phyloP scores from a whole-genome alignment of 2,888 invertebrate species.

The Andrena praecox region DNA sequence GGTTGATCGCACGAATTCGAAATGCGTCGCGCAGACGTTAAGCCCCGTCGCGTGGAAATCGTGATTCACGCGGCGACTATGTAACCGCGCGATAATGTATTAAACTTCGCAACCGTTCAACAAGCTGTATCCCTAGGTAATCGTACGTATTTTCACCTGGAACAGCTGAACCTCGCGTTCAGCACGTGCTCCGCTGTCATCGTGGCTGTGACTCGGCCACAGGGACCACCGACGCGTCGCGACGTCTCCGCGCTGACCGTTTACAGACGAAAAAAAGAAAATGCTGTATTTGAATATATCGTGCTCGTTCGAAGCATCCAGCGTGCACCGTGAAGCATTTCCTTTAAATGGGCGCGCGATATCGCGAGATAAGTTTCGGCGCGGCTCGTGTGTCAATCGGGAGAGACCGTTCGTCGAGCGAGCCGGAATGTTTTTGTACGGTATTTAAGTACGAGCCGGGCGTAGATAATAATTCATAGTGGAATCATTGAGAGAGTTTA shows the following conservation, averaged over 20 bases:
- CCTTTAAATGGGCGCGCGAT: background rate
- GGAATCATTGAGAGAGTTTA: conserved; percentile 6
- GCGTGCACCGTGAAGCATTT: background rate
- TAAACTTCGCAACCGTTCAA: conserved; percentile 31
- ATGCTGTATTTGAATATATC: background rate
- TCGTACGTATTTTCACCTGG: conserved; percentile 57
- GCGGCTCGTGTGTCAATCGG: background rate
- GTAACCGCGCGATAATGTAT: conserved; percentile 5
- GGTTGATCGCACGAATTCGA: conserved; percentile 4
- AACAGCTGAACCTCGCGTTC: conserved; percentile 63
- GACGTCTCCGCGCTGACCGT: background rate
- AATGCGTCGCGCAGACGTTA: background rate
- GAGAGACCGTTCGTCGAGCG: background rate
- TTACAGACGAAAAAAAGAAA: background rate
- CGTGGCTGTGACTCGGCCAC: conserved; percentile 31
- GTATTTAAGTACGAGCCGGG: background rate
- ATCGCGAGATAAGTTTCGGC: background rate
- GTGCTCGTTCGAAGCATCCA: background rate
- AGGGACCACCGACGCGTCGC: conserved; percentile 8
- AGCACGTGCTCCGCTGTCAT: conserved; percentile 61
- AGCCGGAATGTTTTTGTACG: background rate
- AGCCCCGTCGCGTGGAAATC: background rate
- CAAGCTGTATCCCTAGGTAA: conserved; percentile 20
- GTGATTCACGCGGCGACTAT: conserved; percentile 10
- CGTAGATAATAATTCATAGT: background rate